phyloP scores from a whole-genome alignment of 2,888 invertebrate species.

The Lamproptera curius region DNA sequence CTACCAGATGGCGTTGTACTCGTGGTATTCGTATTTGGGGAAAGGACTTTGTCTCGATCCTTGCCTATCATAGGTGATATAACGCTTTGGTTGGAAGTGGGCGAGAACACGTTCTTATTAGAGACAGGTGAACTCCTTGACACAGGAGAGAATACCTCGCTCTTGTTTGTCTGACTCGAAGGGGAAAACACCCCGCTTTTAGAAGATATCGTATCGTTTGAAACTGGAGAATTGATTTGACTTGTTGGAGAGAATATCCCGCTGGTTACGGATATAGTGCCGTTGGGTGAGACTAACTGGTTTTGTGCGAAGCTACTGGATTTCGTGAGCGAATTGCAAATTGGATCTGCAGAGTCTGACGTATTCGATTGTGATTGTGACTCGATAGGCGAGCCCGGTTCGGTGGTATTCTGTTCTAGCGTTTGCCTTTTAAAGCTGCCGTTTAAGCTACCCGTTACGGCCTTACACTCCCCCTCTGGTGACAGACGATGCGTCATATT shows the following conservation, averaged over 20 bases:
- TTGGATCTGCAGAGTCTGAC: constrained; percentile 59
- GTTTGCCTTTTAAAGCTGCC: constrained; percentile 81
- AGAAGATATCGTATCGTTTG: constrained; percentile 73
- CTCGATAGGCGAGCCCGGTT: constrained; percentile 63
- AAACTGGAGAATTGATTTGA: constrained; percentile 74
- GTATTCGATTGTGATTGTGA: constrained; percentile 62
- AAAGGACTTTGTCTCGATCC: constrained; percentile 62
- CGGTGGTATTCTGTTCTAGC: constrained; percentile 61
- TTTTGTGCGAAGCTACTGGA: constrained; percentile 60
- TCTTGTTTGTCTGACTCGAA: constrained; percentile 71
- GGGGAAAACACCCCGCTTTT: constrained; percentile 75
- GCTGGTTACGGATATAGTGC: constrained; percentile 72
- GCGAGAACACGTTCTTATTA: constrained; percentile 67
- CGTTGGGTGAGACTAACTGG: constrained; percentile 70
- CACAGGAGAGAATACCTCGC: constrained; percentile 67
- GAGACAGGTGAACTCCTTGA: constrained; percentile 71
- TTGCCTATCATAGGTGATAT: constrained; percentile 63
- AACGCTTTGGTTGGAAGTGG: constrained; percentile 66
- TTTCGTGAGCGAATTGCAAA: constrained; percentile 62
- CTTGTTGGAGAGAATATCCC: constrained; percentile 75
- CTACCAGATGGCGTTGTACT: constrained; percentile 78
- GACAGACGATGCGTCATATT: constrained; percentile 84
- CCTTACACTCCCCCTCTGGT: constrained; percentile 82
- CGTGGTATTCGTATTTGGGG: constrained; percentile 68
- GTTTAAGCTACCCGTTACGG: constrained; percentile 81